A percentile compares a stretch with the other conserved stretches of the same genome.
phyloP scores from a whole-genome alignment of 2,888 invertebrate species.

The Clivina fossor region DNA sequence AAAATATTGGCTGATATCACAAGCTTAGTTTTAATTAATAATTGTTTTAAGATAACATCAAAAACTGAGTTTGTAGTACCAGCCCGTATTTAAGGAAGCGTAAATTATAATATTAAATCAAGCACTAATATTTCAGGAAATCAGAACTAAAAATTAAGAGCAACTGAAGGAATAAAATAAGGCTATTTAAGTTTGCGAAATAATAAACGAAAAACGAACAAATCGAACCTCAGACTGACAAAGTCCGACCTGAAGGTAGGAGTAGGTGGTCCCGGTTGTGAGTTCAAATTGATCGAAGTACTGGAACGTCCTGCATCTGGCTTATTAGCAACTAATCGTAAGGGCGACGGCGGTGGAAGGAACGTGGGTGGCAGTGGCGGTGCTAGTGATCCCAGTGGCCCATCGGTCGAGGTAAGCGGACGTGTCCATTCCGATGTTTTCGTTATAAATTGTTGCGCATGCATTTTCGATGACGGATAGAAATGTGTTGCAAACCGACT shows the following conservation, averaged over 20 bases:
- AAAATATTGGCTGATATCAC: too few species aligned
- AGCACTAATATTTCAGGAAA: too few species aligned
- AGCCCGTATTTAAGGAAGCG: too few species aligned
- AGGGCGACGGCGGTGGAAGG: slow-evolving; percentile 60
- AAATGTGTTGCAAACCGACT: slow-evolving; percentile 51
- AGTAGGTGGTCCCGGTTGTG: slow-evolving; percentile 65
- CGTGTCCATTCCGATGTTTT: slow-evolving; percentile 52
- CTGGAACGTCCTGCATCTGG: slow-evolving; percentile 53
- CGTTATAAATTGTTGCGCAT: slow-evolving; percentile 44
- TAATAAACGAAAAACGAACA: slow-evolving; percentile 45
- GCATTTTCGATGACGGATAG: slow-evolving; percentile 49
- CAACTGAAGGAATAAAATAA: too few species aligned
- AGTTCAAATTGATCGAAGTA: slow-evolving; percentile 53
- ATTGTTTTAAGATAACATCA: too few species aligned
- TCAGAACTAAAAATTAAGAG: too few species aligned
- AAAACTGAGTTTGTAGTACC: too few species aligned
- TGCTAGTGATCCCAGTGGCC: slow-evolving; percentile 51
- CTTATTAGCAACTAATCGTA: slow-evolving; percentile 56
- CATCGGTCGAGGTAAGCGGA: slow-evolving; percentile 52
- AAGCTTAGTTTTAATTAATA: too few species aligned
- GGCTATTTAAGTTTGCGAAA: too few species aligned
- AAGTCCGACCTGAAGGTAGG: slow-evolving; percentile 79
- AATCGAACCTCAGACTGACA: slow-evolving; percentile 70
- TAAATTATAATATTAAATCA: too few species aligned
- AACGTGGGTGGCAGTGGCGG: slow-evolving; percentile 56